Percentiles rank a stretch among this genome's conserved stretches.
These are phyloP conservation scores for Anguilla rostrata DNA, from an alignment of 2,113 vertebrate species.

Conservation along the genomic window DNA sequence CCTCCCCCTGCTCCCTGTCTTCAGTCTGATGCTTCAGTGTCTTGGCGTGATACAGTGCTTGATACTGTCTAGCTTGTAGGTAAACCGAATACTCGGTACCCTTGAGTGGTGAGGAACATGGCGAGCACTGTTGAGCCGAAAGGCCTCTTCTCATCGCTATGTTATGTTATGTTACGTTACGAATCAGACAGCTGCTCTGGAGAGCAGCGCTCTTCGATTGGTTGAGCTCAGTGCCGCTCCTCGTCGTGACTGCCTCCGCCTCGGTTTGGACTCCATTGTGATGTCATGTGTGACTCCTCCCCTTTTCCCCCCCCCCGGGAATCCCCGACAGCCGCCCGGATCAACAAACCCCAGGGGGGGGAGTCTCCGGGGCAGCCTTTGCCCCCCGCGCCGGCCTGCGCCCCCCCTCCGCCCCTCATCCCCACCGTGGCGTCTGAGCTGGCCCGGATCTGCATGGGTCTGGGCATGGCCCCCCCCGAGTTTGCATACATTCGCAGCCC, in stretches of 20 bases:
- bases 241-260: not conserved
- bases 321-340: constrained; percentile 72
- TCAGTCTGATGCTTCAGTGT: no score
- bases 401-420: constrained; percentile 53
- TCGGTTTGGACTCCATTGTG: not conserved
- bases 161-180: no score
- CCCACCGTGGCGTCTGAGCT: constrained; percentile 82
- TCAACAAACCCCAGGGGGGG: constrained; percentile 67
- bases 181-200: not conserved
- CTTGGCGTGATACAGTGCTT: no score
- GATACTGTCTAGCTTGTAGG: no score
- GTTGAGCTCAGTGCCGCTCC: not conserved
- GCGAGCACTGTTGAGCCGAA: no score
- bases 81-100: no score
- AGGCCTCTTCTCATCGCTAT: no score
- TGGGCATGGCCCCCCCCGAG: constrained; percentile 89
- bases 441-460: constrained; percentile 75
- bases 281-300: not conserved
- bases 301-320: constrained; percentile 1
- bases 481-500: constrained; percentile 84
- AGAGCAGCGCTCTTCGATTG: not conserved
- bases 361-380: constrained; percentile 61
- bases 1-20: not conserved
- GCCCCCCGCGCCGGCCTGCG: constrained; percentile 44
- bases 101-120: no score